phyloP scores from a whole-genome alignment of 2,888 invertebrate genomes.

The Notodonta dromedarius region DNA sequence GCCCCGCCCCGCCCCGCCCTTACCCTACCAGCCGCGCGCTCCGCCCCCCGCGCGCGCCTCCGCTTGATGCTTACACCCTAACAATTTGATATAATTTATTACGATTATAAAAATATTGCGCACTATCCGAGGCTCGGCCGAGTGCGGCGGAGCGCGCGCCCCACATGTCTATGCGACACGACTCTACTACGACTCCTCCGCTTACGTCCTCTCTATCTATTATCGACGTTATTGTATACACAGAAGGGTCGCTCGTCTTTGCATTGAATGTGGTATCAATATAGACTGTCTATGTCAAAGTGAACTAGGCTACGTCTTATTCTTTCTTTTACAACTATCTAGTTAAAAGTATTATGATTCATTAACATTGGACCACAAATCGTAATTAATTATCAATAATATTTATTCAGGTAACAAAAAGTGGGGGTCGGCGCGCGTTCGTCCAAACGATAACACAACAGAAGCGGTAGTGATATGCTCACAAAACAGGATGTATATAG shows the following conservation, averaged over 20 bases:
- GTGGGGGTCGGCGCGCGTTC: conserved; percentile 65
- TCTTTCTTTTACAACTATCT: conserved; percentile 73
- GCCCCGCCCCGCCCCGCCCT: conserved; percentile 56
- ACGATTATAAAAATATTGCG: conserved; percentile 71
- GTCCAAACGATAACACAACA: conserved; percentile 38
- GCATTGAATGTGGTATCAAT: conserved; percentile 44
- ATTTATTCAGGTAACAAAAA: conserved; percentile 84
- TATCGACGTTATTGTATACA: conserved; percentile 43
- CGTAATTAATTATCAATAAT: conserved; percentile 81
- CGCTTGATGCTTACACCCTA: conserved; percentile 49
- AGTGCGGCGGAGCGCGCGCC: conserved; percentile 35
- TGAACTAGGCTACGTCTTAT: conserved; percentile 68
- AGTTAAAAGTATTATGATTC: conserved; percentile 80
- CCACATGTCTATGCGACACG: conserved; percentile 31
- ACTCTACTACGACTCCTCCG: conserved; percentile 34
- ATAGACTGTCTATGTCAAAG: conserved; percentile 43
- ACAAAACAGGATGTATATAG: conserved; percentile 45
- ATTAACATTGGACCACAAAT: conserved; percentile 84
- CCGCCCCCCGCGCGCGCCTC: conserved; percentile 25
- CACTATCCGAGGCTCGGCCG: conserved; percentile 26
- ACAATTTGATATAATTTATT: conserved; percentile 61
- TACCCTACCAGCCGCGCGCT: conserved; percentile 47
- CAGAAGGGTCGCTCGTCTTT: conserved; percentile 47
- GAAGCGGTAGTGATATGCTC: conserved; percentile 64
- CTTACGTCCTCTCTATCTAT: conserved; percentile 35